Evolutionary conservation across 2,888 invertebrate species (phyloP), one percentile per base, ranked within the genome.

Genomic region (Antheraea assamensis): DNA sequence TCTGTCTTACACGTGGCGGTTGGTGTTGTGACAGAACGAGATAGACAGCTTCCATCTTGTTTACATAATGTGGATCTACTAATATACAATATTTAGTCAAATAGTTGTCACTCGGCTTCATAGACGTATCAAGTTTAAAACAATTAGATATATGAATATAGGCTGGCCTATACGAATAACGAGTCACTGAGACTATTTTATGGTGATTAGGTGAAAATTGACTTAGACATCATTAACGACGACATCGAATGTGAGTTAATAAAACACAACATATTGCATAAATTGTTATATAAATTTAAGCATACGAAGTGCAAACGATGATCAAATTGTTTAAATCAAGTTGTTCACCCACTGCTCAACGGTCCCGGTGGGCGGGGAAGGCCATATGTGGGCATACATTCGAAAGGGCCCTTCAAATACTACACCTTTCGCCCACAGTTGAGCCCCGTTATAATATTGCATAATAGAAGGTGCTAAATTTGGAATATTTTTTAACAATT

Each of bases 311-410:
- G 30, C 3, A 64, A 64, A 64, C 17, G 61, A 64, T 35, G 55
- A 68, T n/a, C 66, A 66, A 47, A 47, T 17, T 10, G 55, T 35
- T 70, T 68, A 27, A 27, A 42, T 42, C 27, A 21, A 68, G 66
- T 52, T 35, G 10, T 24, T 70, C 73, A 66, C 73, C 73, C 73
- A 73, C 73, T n/a, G 47, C 24, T 13, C 64, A 4, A 10, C 21
- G 31, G 55, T 31, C 66, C 64, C 42, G 21, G 76, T 82, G 78
- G 83, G 85, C 80, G 81, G 27, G 27, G 80, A 82, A 88, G 84
- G 84, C 85, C 85, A 80, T 83, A 81, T 81, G 80, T 80, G 81
- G 85, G 82, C 84, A 81, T 82, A 76, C 83, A 82, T 79, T 80
- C 75, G 73, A 74, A 76, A 79, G 80, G 78, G 78, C 78, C 75